These are phyloP conservation scores for Ageneiosus marmoratus DNA, from an alignment of 2,113 vertebrate species.

Conservation along the genomic window DNA sequence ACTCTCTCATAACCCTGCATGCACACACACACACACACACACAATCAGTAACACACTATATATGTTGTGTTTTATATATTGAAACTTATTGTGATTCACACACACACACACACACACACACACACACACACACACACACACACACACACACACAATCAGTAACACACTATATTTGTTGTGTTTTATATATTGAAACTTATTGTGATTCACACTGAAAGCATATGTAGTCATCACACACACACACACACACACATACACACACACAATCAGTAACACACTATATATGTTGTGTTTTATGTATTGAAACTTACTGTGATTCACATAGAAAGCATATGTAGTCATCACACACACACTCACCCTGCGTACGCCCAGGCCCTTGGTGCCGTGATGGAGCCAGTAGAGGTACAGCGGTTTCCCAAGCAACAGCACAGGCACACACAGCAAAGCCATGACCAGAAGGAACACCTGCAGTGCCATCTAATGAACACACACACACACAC, in stretches of 20 bases:
- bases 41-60: background rate
- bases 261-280: no score
- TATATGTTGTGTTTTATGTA: no score
- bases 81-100: background rate
- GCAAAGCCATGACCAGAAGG: slow-evolving; percentile 78
- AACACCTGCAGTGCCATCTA: slow-evolving; percentile 85
- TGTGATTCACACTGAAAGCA: background rate
- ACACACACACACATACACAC: no score
- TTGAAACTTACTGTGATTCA: no score
- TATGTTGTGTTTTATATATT: background rate
- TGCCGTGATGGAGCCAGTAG: slow-evolving; percentile 86
- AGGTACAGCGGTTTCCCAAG: slow-evolving; percentile 92
- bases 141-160: no score
- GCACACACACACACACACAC: slow-evolving; percentile 8
- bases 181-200: no score
- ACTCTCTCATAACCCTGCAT: slow-evolving; percentile 88
- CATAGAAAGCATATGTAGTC: background rate
- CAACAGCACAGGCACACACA: slow-evolving; percentile 88
- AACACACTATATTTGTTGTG: no score
- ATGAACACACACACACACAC: slow-evolving; percentile 25
- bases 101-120: no score
- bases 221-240: background rate
- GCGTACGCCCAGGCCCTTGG: slow-evolving; percentile 79
- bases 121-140: no score
- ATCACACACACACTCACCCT: slow-evolving; percentile 71